Evolutionary conservation across 2,888 invertebrate species (phyloP), one percentile per base, ranked within the genome.

Genomic region (Laothoe populi): DNA sequence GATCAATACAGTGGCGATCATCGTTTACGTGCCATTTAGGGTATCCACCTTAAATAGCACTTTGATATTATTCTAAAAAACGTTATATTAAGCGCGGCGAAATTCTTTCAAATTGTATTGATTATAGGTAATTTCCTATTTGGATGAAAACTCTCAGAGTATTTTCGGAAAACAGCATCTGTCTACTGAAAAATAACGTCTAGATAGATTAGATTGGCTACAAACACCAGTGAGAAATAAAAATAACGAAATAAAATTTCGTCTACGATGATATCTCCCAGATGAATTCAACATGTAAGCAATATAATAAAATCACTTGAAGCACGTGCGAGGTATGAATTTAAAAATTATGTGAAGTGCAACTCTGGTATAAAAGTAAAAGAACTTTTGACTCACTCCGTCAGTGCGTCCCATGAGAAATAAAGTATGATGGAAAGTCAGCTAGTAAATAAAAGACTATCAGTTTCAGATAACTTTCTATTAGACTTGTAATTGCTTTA

Each of bases 281-380:
- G 35, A 53, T 53, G 53, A 35, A 53, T 53, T 53, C 35, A 53
- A 53, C 19, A 53, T 53, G 31, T 53, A 35, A 53, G 53, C 53
- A 53, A 53, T 53, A 53, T 53, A 53, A 53, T 53, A 53, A 53
- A 53, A 53, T 53, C 35, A 53, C 35, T 53, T 53, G 53, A 35
- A 53, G 53, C 53, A 53, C 35, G 53, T 53, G 35, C 53, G 35
- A 31, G 53, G 19, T 19, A 35, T 35, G 53, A 53, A 53, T 53
- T 53, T 53, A 53, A 53, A 35, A 53, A 53, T 53, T 53, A 53
- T 19, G 35, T 19, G 53, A 31, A 19, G 8, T 24, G 23, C 24
- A 45, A 46, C 23, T 46, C 53, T 53, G 53, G 53, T 35, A 53
- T 53, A 53, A 53, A 53, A 53, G 53, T 53, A 53, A 53, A 53